Conservation (phyloP, 2,113 vertebrate genomes). For the Maylandia zebra region DNA sequence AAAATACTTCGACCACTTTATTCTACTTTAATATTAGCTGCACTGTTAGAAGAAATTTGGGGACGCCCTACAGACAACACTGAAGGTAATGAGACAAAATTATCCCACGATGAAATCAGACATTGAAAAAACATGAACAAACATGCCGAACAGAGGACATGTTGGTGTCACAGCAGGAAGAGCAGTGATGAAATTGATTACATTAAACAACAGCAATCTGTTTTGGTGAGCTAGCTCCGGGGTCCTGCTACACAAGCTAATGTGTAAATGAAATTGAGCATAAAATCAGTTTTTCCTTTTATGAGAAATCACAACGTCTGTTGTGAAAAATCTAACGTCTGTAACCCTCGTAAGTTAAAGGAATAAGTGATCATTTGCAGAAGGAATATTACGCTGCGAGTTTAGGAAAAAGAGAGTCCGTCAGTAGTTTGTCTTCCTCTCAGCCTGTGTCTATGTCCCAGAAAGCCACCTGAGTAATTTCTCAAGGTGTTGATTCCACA, state of each 20-base stretch:
- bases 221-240: background rate
- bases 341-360: background rate
- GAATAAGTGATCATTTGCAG: background rate
- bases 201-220: background rate
- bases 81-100: background rate
- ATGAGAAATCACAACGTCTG: background rate
- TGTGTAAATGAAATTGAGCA: background rate
- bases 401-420: background rate
- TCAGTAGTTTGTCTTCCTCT: background rate
- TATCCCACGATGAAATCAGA: background rate
- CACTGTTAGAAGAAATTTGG: background rate
- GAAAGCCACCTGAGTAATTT: background rate
- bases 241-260: background rate
- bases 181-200: background rate
- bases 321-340: background rate
- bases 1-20: background rate
- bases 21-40: background rate
- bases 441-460: background rate
- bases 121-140: background rate
- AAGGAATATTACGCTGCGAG: background rate
- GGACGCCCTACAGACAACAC: background rate
- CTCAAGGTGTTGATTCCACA: background rate
- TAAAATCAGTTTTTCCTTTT: background rate
- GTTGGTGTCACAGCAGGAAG: background rate
- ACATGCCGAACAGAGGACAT: background rate